Evolutionary conservation across 2,113 vertebrate species (phyloP).

Genomic region (Nyctereutes procyonoides): DNA sequence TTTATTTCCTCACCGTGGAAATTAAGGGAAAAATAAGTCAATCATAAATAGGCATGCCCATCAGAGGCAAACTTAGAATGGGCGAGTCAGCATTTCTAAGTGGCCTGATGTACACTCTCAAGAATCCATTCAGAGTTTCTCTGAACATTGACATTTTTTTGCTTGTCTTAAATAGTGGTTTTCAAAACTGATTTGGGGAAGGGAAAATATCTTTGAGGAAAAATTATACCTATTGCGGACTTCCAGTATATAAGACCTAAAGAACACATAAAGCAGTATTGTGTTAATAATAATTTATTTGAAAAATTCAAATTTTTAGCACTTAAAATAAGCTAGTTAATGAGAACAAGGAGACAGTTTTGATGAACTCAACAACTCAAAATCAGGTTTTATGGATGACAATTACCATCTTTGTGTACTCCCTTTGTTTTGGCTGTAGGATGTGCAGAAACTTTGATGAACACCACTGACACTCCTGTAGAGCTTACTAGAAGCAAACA

Average conservation of each 20-base stretch:
- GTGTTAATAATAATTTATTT: not conserved
- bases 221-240: not conserved
- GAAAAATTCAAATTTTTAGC: not conserved
- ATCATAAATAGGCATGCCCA: not conserved
- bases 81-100: not conserved
- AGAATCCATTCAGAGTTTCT: not conserved
- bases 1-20: not conserved
- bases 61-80: not conserved
- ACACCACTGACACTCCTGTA: not conserved
- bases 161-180: not conserved
- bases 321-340: not conserved
- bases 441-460: not conserved
- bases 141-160: not conserved
- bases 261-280: not conserved
- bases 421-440: not conserved
- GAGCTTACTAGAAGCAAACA: not conserved
- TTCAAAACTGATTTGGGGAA: constrained; percentile 21
- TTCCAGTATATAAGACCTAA: not conserved
- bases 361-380: not conserved
- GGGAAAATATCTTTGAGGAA: not conserved
- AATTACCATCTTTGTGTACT: not conserved
- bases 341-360: not conserved
- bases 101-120: not conserved
- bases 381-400: not conserved
- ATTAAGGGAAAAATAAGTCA: not conserved